Evolutionary conservation across 2,113 vertebrate species (phyloP).

Genomic region (Strix uralensis): DNA sequence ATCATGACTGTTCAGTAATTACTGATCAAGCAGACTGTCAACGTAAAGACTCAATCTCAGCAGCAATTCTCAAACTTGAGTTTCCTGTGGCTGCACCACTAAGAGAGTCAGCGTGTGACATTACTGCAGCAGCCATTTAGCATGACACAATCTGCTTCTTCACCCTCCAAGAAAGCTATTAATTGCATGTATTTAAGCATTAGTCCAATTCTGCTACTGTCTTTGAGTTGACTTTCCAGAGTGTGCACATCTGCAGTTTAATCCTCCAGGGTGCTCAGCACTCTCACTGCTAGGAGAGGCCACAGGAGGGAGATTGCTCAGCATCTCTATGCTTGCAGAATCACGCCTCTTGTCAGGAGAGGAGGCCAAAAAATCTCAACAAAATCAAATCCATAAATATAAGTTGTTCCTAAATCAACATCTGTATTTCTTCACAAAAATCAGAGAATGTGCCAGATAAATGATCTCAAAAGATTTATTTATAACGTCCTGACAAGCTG

Average conservation of each 20-base stretch:
- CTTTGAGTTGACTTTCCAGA: background rate
- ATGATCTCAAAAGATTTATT: background rate
- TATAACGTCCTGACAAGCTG: background rate
- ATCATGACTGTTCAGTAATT: slow-evolving; percentile 9
- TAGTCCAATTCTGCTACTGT: background rate
- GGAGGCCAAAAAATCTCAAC: background rate
- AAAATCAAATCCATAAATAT: slow-evolving; percentile 32
- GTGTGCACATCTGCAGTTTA: background rate
- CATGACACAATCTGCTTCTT: background rate
- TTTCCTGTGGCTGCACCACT: background rate
- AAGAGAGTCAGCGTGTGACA: background rate
- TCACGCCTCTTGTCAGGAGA: background rate
- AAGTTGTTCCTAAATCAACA: slow-evolving; percentile 39
- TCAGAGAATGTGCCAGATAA: background rate
- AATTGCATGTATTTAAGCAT: background rate
- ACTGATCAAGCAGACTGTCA: background rate
- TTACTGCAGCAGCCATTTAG: background rate
- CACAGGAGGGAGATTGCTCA: background rate
- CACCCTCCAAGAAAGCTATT: background rate
- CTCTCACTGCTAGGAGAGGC: background rate
- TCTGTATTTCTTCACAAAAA: slow-evolving; percentile 35
- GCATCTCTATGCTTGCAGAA: background rate
- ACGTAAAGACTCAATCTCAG: background rate
- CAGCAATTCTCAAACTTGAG: background rate
- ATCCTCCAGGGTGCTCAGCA: background rate